These are phyloP conservation scores for Geopemphigus sp. DNA, from an alignment of 1,140 invertebrate genomes.

Conservation along the genomic window DNA sequence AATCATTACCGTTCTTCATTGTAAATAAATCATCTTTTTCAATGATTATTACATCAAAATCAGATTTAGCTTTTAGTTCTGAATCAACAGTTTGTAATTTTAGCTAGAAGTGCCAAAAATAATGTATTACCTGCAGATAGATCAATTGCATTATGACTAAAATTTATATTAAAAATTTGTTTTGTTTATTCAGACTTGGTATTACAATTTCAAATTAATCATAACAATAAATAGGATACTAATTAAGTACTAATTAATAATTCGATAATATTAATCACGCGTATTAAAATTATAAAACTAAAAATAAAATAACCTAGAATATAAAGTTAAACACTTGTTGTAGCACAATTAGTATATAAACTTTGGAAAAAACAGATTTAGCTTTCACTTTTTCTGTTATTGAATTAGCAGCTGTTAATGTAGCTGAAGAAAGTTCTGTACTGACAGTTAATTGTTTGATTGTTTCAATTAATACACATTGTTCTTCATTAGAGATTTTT, in stretches of 20 bases:
- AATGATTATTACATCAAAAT: slow-evolving; percentile 55
- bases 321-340: slow-evolving; percentile 71
- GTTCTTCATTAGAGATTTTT: slow-evolving; percentile 60
- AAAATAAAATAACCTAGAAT: slow-evolving; percentile 63
- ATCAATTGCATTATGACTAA: slow-evolving; percentile 64
- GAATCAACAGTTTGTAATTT: slow-evolving; percentile 51
- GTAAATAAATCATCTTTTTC: slow-evolving; percentile 52
- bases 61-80: slow-evolving; percentile 50
- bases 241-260: too few relatives aligned
- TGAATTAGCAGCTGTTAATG: slow-evolving; percentile 66
- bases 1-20: slow-evolving; percentile 15
- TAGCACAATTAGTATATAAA: slow-evolving; percentile 72
- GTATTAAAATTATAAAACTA: neutral
- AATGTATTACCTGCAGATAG: slow-evolving; percentile 67
- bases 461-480: slow-evolving; percentile 68
- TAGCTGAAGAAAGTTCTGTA: slow-evolving; percentile 64
- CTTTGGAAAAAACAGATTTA: slow-evolving; percentile 61
- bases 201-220: too few relatives aligned
- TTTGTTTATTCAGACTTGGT: too few relatives aligned
- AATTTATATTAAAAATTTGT: slow-evolving; percentile 42
- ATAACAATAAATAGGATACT: too few relatives aligned
- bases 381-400: slow-evolving; percentile 64
- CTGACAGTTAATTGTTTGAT: slow-evolving; percentile 74
- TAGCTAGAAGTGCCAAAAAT: slow-evolving; percentile 64
- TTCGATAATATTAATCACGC: neutral